A percentile compares a stretch with the other conserved stretches of the same genome.
These are phyloP conservation scores for Patella pellucida DNA, from an alignment of 2,888 invertebrate genomes.

Conservation along the genomic window DNA sequence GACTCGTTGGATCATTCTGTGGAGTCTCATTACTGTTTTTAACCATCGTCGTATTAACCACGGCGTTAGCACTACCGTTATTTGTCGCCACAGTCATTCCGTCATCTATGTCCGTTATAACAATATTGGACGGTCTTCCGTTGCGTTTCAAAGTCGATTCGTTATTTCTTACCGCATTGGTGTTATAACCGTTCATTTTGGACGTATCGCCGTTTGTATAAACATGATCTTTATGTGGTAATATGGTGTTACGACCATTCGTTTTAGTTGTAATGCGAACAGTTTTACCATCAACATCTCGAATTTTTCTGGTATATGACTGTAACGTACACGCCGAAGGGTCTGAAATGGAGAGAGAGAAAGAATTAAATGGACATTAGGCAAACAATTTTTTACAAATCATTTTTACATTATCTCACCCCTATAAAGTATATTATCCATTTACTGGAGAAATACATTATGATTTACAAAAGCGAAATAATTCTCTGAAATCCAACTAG, in stretches of 20 bases:
- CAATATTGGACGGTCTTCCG: slow-evolving; percentile 13
- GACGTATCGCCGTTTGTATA: slow-evolving; percentile 12
- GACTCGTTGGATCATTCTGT: slow-evolving; percentile 13
- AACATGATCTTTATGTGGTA: slow-evolving; percentile 10
- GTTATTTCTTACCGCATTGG: neutral
- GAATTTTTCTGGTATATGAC: slow-evolving; percentile 46
- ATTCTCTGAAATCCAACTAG: too few relatives aligned
- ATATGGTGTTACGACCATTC: slow-evolving; percentile 11
- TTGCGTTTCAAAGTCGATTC: slow-evolving; percentile 26
- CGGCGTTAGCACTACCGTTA: slow-evolving; percentile 17
- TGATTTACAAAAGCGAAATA: too few relatives aligned
- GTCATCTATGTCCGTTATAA: slow-evolving; percentile 35
- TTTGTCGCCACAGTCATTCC: slow-evolving; percentile 33
- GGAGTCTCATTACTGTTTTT: slow-evolving; percentile 8
- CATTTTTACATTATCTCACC: too few relatives aligned
- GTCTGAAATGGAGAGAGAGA: slow-evolving; percentile 40
- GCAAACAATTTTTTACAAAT: neutral
- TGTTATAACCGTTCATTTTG: slow-evolving; percentile 19
- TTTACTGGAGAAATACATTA: too few relatives aligned
- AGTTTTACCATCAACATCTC: slow-evolving; percentile 32
- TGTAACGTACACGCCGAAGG: slow-evolving; percentile 52
- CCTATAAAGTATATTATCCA: too few relatives aligned
- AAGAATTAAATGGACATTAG: neutral
- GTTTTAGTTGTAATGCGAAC: slow-evolving; percentile 33
- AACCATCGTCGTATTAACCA: neutral